A percentile compares a stretch with the other conserved stretches of the same genome.
These are phyloP conservation scores for Mystacides longicornis DNA, from an alignment of 2,888 invertebrate genomes.

Conservation along the genomic window DNA sequence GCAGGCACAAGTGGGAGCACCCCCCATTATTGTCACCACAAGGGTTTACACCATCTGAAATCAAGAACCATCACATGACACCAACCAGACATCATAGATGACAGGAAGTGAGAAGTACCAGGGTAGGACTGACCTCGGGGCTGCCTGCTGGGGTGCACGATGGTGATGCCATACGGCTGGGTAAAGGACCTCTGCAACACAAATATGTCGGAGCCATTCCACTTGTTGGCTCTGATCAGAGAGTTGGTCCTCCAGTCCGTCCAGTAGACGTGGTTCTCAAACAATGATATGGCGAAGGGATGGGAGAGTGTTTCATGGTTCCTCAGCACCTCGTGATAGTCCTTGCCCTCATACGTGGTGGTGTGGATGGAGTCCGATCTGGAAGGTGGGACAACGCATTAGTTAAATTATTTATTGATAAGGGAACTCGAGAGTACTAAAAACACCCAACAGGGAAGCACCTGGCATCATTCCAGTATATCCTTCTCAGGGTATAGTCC, in stretches of 20 bases:
- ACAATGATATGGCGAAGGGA: slow-evolving; percentile 83
- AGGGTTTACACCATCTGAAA: slow-evolving; percentile 47
- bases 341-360: slow-evolving; percentile 70
- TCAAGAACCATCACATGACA: neutral
- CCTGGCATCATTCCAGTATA: slow-evolving; percentile 84
- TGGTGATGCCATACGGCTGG: slow-evolving; percentile 87
- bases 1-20: slow-evolving; percentile 75
- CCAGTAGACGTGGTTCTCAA: slow-evolving; percentile 86
- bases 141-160: slow-evolving; percentile 70
- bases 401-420: too few relatives aligned
- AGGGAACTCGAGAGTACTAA: too few relatives aligned
- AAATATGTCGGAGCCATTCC: slow-evolving; percentile 70
- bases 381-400: neutral
- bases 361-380: slow-evolving; percentile 83
- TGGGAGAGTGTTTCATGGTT: slow-evolving; percentile 72
- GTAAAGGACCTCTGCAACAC: slow-evolving; percentile 75
- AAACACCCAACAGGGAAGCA: slow-evolving; percentile 27
- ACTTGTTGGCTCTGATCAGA: slow-evolving; percentile 81
- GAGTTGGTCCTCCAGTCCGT: slow-evolving; percentile 89
- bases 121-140: slow-evolving; percentile 42
- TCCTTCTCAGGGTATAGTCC: slow-evolving; percentile 63
- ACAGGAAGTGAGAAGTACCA: neutral
- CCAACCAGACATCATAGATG: neutral
- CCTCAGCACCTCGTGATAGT: slow-evolving; percentile 61
- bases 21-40: slow-evolving; percentile 65